These are phyloP conservation scores for Eustalomyia histrio DNA, from an alignment of 2,888 invertebrate genomes.

Conservation along the genomic window DNA sequence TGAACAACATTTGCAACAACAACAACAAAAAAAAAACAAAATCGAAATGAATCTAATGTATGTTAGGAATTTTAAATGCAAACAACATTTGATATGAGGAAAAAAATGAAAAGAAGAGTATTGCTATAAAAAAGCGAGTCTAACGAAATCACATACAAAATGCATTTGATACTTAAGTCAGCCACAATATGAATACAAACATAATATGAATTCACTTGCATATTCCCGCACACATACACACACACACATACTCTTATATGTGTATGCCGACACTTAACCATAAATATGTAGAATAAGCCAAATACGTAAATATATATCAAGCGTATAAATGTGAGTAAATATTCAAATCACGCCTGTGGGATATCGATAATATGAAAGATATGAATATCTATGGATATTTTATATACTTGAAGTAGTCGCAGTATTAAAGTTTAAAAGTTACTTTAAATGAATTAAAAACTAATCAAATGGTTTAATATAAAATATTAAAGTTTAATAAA, in stretches of 20 bases:
- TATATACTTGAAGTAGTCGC: constrained; percentile 10
- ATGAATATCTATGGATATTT: constrained; percentile 39
- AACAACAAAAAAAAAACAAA: not conserved
- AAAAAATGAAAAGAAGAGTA: constrained; percentile 15
- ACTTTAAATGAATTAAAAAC: not conserved
- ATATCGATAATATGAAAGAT: constrained; percentile 59
- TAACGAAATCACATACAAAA: constrained; percentile 55
- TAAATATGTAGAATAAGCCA: not conserved
- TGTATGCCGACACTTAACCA: not conserved
- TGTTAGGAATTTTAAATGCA: constrained; percentile 60
- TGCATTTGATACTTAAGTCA: constrained; percentile 56
- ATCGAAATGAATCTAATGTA: constrained; percentile 57
- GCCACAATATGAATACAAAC: constrained; percentile 51
- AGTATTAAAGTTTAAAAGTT: not conserved
- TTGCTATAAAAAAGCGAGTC: constrained; percentile 40
- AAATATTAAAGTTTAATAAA: too few species aligned
- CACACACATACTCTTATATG: not conserved
- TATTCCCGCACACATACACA: constrained; percentile 22
- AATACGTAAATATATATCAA: constrained; percentile 46
- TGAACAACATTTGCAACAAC: constrained; percentile 4
- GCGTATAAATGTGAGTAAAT: constrained; percentile 58
- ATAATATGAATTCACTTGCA: not conserved
- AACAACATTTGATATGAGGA: constrained; percentile 42
- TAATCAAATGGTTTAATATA: not conserved
- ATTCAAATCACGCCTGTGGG: constrained; percentile 66